phyloP scores from a whole-genome alignment of 2,797 vertebrate species.

The Melanogrammus aeglefinus region DNA sequence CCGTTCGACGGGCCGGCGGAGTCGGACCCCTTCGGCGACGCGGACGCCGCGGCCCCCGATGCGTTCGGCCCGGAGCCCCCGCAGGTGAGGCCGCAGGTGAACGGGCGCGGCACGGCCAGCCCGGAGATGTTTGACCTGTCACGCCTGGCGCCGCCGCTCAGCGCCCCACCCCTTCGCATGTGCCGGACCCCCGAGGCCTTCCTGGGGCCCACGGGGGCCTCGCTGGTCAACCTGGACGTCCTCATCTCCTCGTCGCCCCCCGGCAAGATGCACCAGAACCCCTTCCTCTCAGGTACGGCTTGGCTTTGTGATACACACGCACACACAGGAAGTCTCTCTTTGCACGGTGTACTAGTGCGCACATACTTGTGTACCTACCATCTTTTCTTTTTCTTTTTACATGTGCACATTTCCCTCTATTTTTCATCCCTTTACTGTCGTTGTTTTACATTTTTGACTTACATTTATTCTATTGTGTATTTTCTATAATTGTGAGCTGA shows the following conservation, averaged over 20 bases:
- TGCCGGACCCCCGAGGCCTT: conserved; percentile 88
- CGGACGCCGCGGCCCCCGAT: conserved; percentile 65
- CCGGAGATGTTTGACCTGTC: conserved; percentile 78
- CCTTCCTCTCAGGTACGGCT: conserved; percentile 85
- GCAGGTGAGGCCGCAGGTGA: conserved; percentile 76
- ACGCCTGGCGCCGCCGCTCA: conserved; percentile 73
- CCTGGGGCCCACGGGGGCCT: conserved; percentile 86
- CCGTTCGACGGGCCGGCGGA: background rate
- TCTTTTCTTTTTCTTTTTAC: background rate
- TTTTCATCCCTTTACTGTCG: background rate
- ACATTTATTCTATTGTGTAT: background rate
- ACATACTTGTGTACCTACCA: too few species aligned
- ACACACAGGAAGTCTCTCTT: background rate
- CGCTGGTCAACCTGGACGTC: conserved; percentile 88
- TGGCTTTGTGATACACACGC: background rate
- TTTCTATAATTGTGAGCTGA: background rate
- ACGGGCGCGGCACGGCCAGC: conserved; percentile 74
- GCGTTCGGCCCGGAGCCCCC: conserved; percentile 68
- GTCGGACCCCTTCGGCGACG: conserved; percentile 40
- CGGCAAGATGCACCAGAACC: conserved; percentile 81
- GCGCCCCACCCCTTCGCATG: conserved; percentile 60
- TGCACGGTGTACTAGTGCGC: background rate
- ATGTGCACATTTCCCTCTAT: background rate
- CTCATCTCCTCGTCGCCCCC: conserved; percentile 75
- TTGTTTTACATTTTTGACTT: background rate